Base-by-base conservation (phyloP, 2,113 vertebrate genomes). In the Pungitius pungitius region DNA sequence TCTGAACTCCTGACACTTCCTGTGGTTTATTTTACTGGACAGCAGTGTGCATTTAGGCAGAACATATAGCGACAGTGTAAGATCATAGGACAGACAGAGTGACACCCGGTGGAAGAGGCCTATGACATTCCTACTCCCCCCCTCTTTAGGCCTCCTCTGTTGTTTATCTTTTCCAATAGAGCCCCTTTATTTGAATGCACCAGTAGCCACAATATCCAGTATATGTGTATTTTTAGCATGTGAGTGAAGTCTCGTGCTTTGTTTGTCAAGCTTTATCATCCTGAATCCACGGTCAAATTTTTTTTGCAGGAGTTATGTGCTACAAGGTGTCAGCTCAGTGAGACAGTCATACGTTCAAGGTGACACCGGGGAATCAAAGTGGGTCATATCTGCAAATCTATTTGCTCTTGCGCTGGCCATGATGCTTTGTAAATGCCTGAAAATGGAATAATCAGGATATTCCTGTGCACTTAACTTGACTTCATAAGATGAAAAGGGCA, bases 101-200 rank as follows among this genome's bases (percentile, higher is more conserved):
- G 49, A 80, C 62, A 58, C 9, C 18, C 4, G 9, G 39, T 47
- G 30, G 39, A 81, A 52, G 75, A 83, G 56, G 62, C 78, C 73
- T 57, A 15, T 70, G 81, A 45, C 69, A 71, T 77, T 56, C 77
- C 74, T 75, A 62, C 43, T 76, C 65, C 65, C 79, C 30, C 78
- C 69, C 59, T 78, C 56, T 62, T 45, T 75, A 84, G 69, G 82
- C 84, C 61, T 88, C 81, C 24, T 2, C 63, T 81, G 78, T 75
- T 75, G 83, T 89, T 88, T 85, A 85, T 87, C 80, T 84, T 88
- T 87, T 43, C 81, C 81, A 89, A 86, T 80, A 87, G 75, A 84
- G 72, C 66, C 62, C 24, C 17, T 57, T 52, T 55, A 85, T 81
- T 79, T 82, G 70, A 85, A 85, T 85, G 37, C 66, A 40, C n/a